These are phyloP conservation scores for Epirrita christyi DNA, from an alignment of 2,888 invertebrate species.

Conservation along the genomic window DNA sequence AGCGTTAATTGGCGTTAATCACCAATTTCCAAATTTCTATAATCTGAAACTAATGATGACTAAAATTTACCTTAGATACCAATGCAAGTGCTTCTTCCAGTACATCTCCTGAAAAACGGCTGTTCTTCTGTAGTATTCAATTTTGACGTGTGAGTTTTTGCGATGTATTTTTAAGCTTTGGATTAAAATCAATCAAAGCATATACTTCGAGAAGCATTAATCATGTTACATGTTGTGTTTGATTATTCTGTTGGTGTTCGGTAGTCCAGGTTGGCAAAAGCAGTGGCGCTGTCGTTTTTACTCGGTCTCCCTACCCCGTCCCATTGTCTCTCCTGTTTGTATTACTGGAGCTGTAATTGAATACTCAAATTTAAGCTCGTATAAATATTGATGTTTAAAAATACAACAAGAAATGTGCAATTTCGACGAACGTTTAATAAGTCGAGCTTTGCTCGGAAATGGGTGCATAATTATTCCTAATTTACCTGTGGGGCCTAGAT, in stretches of 20 bases:
- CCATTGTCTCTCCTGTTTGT: slow-evolving; percentile 58
- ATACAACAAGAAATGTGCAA: slow-evolving; percentile 3
- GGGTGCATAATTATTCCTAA: background rate
- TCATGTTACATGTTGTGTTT: slow-evolving; percentile 63
- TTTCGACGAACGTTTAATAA: slow-evolving; percentile 1
- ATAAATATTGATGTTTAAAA: slow-evolving; percentile 16
- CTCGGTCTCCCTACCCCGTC: slow-evolving; percentile 30
- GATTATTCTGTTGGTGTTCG: slow-evolving; percentile 47
- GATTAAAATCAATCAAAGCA: slow-evolving; percentile 68
- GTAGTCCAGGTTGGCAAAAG: slow-evolving; percentile 41
- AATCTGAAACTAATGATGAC: too few species aligned
- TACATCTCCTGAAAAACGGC: too few species aligned
- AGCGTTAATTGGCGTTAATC: too few species aligned
- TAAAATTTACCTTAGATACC: too few species aligned
- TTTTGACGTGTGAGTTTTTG: slow-evolving; percentile 54
- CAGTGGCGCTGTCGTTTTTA: slow-evolving; percentile 29
- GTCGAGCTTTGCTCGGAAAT: background rate
- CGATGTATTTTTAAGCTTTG: slow-evolving; percentile 46
- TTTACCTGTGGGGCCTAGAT: too few species aligned
- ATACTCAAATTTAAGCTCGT: slow-evolving; percentile 30
- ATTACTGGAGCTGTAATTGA: slow-evolving; percentile 47
- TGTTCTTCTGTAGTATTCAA: slow-evolving; percentile 50
- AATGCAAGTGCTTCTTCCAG: too few species aligned
- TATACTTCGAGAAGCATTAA: slow-evolving; percentile 62
- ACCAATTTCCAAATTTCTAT: too few species aligned